Percentiles rank a stretch among this genome's conserved stretches.
Conservation (phyloP, 2,888 invertebrate species). For the Reticulitermes lucifugus region DNA sequence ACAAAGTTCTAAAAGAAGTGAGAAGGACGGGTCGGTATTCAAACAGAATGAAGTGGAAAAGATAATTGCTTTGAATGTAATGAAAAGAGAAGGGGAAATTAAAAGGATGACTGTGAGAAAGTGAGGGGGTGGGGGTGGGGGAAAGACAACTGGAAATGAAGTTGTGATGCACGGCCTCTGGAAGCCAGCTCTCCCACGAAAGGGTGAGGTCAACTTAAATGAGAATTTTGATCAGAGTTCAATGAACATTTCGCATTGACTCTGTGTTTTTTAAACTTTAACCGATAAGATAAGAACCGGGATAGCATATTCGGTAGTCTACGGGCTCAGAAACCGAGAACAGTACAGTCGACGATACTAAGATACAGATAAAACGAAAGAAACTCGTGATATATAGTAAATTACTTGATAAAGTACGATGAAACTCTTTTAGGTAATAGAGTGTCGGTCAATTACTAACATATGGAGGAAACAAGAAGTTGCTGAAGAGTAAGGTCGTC, state of each 20-base stretch:
- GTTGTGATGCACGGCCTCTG: not conserved
- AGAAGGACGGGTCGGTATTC: not conserved
- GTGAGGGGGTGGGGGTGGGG: not conserved
- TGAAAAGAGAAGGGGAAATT: constrained; percentile 23
- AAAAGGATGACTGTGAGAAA: constrained; percentile 25
- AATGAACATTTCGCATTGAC: not conserved
- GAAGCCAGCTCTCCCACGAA: not conserved
- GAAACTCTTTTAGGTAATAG: too few species aligned
- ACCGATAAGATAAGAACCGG: not conserved
- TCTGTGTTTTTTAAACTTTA: not conserved
- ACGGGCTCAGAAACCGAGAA: too few species aligned
- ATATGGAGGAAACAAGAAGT: too few species aligned
- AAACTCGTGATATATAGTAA: too few species aligned
- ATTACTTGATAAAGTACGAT: too few species aligned
- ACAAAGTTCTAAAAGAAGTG: constrained; percentile 11
- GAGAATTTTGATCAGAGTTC: not conserved
- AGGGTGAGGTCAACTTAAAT: not conserved
- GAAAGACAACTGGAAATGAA: not conserved
- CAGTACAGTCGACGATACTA: too few species aligned
- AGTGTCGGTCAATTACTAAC: too few species aligned
- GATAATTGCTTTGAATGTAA: constrained; percentile 35
- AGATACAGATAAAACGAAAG: too few species aligned
- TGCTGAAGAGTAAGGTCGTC: too few species aligned
- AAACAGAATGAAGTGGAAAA: constrained; percentile 41
- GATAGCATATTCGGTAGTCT: too few species aligned